Base-by-base conservation (phyloP, 2,113 vertebrate species). In the Apteryx mantelli region DNA sequence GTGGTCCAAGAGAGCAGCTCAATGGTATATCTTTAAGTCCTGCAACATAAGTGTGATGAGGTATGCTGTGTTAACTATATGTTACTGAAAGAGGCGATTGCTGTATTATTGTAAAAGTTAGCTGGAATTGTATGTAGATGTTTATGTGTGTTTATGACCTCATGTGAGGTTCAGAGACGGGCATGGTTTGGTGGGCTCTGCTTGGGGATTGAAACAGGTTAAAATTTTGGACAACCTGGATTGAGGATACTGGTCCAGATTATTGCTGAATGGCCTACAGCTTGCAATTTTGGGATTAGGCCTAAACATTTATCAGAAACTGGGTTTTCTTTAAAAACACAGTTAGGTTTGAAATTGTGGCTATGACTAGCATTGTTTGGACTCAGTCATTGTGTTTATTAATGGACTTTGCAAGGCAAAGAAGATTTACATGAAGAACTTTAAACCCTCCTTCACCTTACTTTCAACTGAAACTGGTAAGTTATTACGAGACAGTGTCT, bases 111-210 rank as follows among this genome's bases (percentile, higher is more conserved):
- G 2, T 82, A 70, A 79, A 93, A 78, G 17, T 50, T 58, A 26
- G 2, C 25, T 92, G 65, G 20, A 32, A 42, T 70, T 0, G 0
- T 42, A 2, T 17, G 3, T 65, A 61, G n/a, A 24, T 70, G 4
- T 20, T 61, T 70, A 4, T 15, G n/a, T 32, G 56, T 85, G 38
- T 14, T 92, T 93, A 55, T 61, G 55, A 52, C 24, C 21, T 28
- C 44, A 8, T 9, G 18, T 46, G 60, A 70, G 18, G 61, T 61
- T 25, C 5, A 42, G 50, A 74, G 21, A 10, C 66, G 13, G 79
- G 8, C 21, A 20, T 75, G 70, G 11, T 18, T 85, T 85, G n/a
- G 9, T 69, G 42, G 5, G 42, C 74, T 87, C 32, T 82, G 8
- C 50, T 66, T 10, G 9, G 48, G 17, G 11, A 11, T 66, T 82